Percentiles rank a stretch among this genome's conserved stretches.
These are phyloP conservation scores for Cryptotermes secundus DNA, from an alignment of 1,140 invertebrate species.

Conservation along the genomic window DNA sequence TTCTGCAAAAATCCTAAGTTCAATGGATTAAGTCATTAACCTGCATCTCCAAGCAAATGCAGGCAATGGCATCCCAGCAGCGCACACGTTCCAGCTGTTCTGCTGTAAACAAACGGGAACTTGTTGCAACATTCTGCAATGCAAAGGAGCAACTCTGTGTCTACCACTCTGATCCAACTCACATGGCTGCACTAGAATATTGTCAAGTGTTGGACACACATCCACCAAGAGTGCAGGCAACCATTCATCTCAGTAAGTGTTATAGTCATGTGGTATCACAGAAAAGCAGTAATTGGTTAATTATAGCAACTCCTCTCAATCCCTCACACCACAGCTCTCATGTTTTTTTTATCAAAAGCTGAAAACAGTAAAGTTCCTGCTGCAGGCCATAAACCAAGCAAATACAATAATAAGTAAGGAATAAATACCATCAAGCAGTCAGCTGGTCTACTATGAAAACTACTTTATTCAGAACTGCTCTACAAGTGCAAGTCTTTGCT, in stretches of 20 bases:
- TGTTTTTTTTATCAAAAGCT: slow-evolving; percentile 29
- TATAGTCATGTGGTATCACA: slow-evolving; percentile 30
- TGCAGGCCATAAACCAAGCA: slow-evolving; percentile 36
- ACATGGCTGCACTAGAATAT: neutral
- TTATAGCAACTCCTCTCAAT: slow-evolving; percentile 31
- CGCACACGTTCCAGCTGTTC: neutral
- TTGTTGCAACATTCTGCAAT: neutral
- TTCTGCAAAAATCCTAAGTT: neutral
- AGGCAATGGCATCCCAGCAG: neutral
- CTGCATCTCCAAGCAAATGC: neutral
- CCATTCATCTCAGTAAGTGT: neutral
- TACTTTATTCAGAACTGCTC: slow-evolving; percentile 40
- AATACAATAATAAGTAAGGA: slow-evolving; percentile 35
- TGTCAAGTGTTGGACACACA: neutral
- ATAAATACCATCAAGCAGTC: slow-evolving; percentile 36
- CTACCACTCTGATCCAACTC: neutral
- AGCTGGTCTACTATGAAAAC: slow-evolving; percentile 39
- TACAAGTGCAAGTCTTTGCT: slow-evolving; percentile 38
- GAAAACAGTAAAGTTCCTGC: slow-evolving; percentile 37
- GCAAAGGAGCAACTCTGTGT: neutral
- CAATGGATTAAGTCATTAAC: neutral
- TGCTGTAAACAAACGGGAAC: neutral
- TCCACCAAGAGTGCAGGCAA: slow-evolving; percentile 23
- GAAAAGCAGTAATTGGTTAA: slow-evolving; percentile 31
- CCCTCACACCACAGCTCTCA: slow-evolving; percentile 25